phyloP scores from a whole-genome alignment of 2,888 invertebrate genomes.

The Drosophila mulleri region DNA sequence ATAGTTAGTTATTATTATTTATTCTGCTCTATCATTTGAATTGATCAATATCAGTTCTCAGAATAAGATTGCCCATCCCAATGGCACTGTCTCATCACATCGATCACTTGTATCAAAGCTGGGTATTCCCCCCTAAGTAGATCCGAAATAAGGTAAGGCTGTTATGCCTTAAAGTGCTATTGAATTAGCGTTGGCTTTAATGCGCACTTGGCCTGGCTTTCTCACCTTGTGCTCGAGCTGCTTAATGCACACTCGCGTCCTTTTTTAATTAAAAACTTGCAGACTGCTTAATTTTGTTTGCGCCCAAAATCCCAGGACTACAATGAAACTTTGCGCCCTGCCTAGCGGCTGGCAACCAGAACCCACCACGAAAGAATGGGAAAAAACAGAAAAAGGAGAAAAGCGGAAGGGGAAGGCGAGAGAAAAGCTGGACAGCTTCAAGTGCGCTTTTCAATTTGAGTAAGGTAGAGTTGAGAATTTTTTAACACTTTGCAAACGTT shows the following conservation, averaged over 20 bases:
- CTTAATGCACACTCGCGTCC: constrained; percentile 71
- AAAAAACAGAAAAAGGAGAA: constrained; percentile 2
- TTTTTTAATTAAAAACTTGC: constrained; percentile 81
- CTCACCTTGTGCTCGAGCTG: constrained; percentile 56
- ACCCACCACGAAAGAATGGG: constrained; percentile 8
- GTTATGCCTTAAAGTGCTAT: constrained; percentile 15
- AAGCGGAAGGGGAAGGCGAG: constrained; percentile 9
- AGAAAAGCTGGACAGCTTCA: constrained; percentile 63
- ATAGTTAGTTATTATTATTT: too few species aligned
- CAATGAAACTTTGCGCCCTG: constrained; percentile 73
- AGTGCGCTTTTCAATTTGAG: constrained; percentile 82
- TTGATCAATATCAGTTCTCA: too few species aligned
- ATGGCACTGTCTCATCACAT: too few species aligned
- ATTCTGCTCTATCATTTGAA: too few species aligned
- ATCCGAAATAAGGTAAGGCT: neutral
- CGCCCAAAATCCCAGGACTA: constrained; percentile 80
- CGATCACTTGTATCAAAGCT: too few species aligned
- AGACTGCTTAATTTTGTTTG: constrained; percentile 82
- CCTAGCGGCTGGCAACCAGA: constrained; percentile 46
- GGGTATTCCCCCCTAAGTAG: too few species aligned
- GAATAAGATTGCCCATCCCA: too few species aligned
- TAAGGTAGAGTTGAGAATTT: constrained; percentile 66
- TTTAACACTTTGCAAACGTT: constrained; percentile 67
- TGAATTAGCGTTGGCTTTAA: constrained; percentile 22
- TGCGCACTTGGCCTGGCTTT: constrained; percentile 15